phyloP scores from a whole-genome alignment of 2,888 invertebrate species.

The Pemphredon lugubris region DNA sequence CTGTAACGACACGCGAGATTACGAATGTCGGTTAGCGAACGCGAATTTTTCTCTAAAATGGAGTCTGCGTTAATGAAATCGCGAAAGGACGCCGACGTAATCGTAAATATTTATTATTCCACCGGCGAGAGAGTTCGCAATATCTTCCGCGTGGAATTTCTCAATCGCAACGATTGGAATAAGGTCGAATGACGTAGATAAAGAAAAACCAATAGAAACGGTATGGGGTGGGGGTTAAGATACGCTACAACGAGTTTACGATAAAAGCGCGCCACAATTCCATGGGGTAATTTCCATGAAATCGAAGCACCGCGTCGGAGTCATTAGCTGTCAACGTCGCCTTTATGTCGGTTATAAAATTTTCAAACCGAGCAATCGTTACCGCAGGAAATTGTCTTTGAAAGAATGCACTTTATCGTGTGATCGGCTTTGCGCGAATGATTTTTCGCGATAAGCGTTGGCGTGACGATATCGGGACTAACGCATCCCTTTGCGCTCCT shows the following conservation, averaged over 20 bases:
- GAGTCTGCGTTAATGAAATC: no score
- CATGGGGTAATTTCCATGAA: background rate
- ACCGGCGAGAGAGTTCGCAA: no score
- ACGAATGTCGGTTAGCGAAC: no score
- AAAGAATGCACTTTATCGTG: background rate
- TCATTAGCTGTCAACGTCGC: background rate
- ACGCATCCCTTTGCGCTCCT: no score
- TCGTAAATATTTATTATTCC: no score
- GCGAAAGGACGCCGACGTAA: no score
- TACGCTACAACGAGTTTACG: background rate
- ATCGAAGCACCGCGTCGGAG: background rate
- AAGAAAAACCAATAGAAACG: background rate
- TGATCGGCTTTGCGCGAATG: background rate
- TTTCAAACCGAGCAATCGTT: background rate
- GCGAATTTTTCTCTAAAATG: no score
- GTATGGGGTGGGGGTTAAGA: background rate
- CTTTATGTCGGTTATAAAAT: background rate
- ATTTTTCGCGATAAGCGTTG: no score
- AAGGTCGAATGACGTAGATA: background rate
- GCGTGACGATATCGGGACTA: no score
- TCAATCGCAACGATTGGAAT: no score
- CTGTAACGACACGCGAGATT: no score
- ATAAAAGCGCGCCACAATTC: background rate
- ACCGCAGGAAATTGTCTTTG: background rate
- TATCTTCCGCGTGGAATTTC: no score